A percentile compares a stretch with the other conserved stretches of the same genome.
These are phyloP conservation scores for Trichosurus vulpecula DNA, from an alignment of 2,797 vertebrate genomes.

Conservation along the genomic window DNA sequence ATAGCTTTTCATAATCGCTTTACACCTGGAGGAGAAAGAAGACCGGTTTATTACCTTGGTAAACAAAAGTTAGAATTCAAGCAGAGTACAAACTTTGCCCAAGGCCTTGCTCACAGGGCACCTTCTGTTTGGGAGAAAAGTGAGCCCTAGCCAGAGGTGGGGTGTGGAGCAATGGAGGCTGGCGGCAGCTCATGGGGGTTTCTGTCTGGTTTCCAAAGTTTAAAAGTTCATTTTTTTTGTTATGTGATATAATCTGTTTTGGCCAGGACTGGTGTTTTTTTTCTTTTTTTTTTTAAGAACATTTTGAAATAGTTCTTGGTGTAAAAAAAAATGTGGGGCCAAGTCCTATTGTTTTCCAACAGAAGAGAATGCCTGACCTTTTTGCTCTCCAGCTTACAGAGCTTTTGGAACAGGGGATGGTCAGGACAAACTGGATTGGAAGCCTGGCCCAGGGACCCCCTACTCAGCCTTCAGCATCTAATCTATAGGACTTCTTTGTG, in stretches of 20 bases:
- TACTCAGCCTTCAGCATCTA: neutral
- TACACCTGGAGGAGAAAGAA: constrained; percentile 87
- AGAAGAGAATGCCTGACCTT: constrained; percentile 8
- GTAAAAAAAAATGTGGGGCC: constrained; percentile 38
- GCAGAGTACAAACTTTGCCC: constrained; percentile 90
- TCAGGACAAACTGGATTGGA: constrained; percentile 51
- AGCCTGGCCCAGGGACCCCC: constrained; percentile 17
- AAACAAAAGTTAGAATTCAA: constrained; percentile 88
- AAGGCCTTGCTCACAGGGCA: constrained; percentile 85
- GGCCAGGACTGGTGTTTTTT: neutral
- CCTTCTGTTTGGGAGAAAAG: constrained; percentile 84
- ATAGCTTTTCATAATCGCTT: constrained; percentile 87
- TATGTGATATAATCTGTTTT: constrained; percentile 47
- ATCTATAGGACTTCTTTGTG: neutral
- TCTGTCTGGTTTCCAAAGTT: constrained; percentile 72
- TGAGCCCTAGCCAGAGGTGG: constrained; percentile 76
- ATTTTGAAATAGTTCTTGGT: constrained; percentile 63
- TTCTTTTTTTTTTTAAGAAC: neutral
- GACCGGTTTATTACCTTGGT: constrained; percentile 86
- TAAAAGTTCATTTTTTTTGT: constrained; percentile 74
- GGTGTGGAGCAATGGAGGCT: constrained; percentile 78
- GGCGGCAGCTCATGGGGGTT: constrained; percentile 18
- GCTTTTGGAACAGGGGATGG: constrained; percentile 1
- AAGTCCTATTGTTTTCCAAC: constrained; percentile 57
- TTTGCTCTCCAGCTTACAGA: constrained; percentile 5